Base-by-base conservation (phyloP, 1,140 invertebrate species). In the Pinna nobilis region DNA sequence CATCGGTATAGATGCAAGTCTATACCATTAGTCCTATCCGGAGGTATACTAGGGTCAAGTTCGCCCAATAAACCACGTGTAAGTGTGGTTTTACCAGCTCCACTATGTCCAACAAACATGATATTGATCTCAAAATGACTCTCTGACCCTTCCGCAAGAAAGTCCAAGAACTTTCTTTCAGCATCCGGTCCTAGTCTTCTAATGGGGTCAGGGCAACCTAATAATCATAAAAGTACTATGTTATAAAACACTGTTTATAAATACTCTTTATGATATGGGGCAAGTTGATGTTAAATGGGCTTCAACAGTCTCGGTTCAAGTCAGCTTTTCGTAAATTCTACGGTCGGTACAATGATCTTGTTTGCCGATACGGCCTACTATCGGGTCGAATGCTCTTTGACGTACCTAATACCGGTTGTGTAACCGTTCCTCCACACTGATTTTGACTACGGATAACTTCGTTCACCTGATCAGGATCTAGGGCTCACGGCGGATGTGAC, bases 1-100 rank as follows among this genome's bases (percentile, higher is more conserved):
- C 55, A 59, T 33, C 55, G 9, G 18, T 59, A 33, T 13, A 33
- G 55, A 35, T 59, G 55, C 1, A 59, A 33, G 55, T 59, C 55
- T n/a, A 59, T 59, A 9, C 55, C 55, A 35, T 59, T 59, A 2
- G 55, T 59, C 30, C 55, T 59, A 33, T 32, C 30, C 37, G 30
- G 55, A 7, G 23, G 33, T 2, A 33, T 20, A n/a, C 9, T 32
- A 33, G 55, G 55, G 30, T 59, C 55, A 3, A 59, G 55, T 59
- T 59, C 55, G 18, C 55, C 55, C 3, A 59, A 5, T n/a, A 59
- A 4, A 1, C 55, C 55, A n/a, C 37, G 33, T 15, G 55, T 59
- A 59, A 59, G 55, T 1, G 55, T 59, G 33, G 55, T 59, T 33
- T 59, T 59, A 3, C 55, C 55, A 13, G 37, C 55, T n/a, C 55